Evolutionary conservation across 1,140 invertebrate species (phyloP).

Genomic region (Nephila pilipes): DNA sequence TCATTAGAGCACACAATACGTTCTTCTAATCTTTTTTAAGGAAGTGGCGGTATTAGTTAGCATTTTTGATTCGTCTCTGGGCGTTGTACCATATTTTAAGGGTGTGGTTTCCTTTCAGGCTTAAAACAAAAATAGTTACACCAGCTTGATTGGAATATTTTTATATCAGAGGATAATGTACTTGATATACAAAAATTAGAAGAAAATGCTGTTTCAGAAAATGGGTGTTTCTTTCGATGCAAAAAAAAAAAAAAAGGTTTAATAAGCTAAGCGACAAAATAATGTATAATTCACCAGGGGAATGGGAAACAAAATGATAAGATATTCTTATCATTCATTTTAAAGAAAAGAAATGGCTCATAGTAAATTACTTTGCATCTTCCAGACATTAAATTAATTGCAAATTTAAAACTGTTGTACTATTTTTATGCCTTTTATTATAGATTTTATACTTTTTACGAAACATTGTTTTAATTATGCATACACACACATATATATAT

Average conservation of each 20-base stretch:
- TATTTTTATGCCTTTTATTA: too few relatives aligned
- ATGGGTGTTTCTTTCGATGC: background rate
- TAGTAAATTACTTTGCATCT: too few relatives aligned
- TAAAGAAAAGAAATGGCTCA: background rate
- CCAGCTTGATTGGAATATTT: slow-evolving; percentile 47
- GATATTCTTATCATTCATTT: background rate
- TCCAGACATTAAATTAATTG: too few relatives aligned
- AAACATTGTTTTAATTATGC: too few relatives aligned
- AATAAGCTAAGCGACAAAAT: background rate
- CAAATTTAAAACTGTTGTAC: too few relatives aligned
- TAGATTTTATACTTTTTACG: too few relatives aligned
- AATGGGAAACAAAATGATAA: background rate
- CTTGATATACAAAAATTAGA: slow-evolving; percentile 27
- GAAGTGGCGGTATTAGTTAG: slow-evolving; percentile 57
- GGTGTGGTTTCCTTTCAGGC: slow-evolving; percentile 64
- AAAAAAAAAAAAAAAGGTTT: too few relatives aligned
- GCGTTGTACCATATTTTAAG: slow-evolving; percentile 54
- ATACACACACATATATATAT: too few relatives aligned
- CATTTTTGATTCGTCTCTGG: slow-evolving; percentile 68
- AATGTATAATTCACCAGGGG: background rate
- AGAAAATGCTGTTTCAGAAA: background rate
- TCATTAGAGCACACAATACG: slow-evolving; percentile 18
- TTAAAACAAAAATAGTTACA: slow-evolving; percentile 66
- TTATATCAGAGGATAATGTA: slow-evolving; percentile 14
- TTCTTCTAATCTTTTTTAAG: slow-evolving; percentile 59